phyloP scores from a whole-genome alignment of 2,113 vertebrate genomes.

The Rhagologus leucostigma region DNA sequence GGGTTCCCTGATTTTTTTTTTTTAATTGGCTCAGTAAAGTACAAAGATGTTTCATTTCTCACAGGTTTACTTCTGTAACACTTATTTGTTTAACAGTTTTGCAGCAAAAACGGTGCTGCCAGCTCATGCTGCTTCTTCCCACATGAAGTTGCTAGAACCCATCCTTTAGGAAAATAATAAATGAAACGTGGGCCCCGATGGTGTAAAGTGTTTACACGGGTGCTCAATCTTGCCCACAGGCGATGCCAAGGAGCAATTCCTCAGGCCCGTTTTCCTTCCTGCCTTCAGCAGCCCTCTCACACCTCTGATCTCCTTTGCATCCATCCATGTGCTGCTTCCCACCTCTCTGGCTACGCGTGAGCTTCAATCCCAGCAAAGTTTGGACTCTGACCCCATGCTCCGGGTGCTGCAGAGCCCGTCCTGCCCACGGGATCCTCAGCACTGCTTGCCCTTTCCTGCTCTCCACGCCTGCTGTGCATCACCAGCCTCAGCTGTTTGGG shows the following conservation, averaged over 20 bases:
- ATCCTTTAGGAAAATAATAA: background rate
- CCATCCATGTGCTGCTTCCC: background rate
- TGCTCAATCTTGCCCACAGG: background rate
- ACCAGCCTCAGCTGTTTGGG: background rate
- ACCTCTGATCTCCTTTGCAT: background rate
- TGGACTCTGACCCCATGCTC: fast-evolving
- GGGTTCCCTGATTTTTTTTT: conserved; percentile 63
- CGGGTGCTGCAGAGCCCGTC: background rate
- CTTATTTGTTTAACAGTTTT: conserved; percentile 67
- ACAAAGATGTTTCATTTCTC: conserved; percentile 65
- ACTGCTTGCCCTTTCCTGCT: background rate
- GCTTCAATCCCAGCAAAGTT: fast-evolving
- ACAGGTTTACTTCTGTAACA: conserved; percentile 66
- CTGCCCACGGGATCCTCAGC: background rate
- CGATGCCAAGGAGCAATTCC: background rate
- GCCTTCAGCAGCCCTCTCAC: background rate
- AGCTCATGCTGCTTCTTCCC: conserved; percentile 34
- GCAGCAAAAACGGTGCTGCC: conserved; percentile 1
- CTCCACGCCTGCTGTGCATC: background rate
- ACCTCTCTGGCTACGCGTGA: fast-evolving
- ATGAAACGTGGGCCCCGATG: fast-evolving
- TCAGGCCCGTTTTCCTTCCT: background rate
- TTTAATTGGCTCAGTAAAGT: conserved; percentile 66
- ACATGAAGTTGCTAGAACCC: background rate
- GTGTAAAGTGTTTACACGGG: background rate